Percentiles rank a stretch among this genome's conserved stretches.
Conservation (phyloP, 2,888 invertebrate genomes). For the Suillia variegata region DNA sequence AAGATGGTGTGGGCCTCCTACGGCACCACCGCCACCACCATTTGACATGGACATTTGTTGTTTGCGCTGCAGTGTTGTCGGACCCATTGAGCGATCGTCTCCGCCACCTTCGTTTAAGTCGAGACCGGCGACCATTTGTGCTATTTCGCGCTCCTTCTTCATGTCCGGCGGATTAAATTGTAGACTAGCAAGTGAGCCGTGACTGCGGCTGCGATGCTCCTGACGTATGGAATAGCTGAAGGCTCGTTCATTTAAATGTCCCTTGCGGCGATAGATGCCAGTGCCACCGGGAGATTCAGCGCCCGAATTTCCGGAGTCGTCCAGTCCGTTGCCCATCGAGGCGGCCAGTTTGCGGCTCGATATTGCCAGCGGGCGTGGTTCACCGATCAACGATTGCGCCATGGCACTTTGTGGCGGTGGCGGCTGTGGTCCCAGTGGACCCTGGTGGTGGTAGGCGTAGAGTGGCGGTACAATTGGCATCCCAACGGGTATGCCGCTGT, state of each 20-base stretch:
- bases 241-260: constrained; percentile 89
- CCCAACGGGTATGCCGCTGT: constrained; percentile 59
- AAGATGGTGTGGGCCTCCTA: constrained; percentile 28
- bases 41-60: constrained; percentile 42
- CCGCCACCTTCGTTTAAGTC: constrained; percentile 81
- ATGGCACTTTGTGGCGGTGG: constrained; percentile 60
- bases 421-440: constrained; percentile 43
- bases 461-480: constrained; percentile 64
- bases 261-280: constrained; percentile 89
- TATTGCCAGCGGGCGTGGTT: constrained; percentile 64
- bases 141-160: constrained; percentile 89
- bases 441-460: constrained; percentile 61
- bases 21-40: constrained; percentile 37
- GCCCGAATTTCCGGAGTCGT: constrained; percentile 63
- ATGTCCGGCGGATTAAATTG: constrained; percentile 86
- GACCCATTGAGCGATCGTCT: constrained; percentile 54
- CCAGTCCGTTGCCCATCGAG: constrained; percentile 71
- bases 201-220: constrained; percentile 90
- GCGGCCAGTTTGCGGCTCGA: constrained; percentile 70
- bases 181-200: constrained; percentile 88
- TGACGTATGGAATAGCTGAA: constrained; percentile 93
- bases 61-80: constrained; percentile 61
- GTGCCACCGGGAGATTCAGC: constrained; percentile 70
- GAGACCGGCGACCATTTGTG: constrained; percentile 90
- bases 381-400: constrained; percentile 67